These are phyloP conservation scores for Phorcus lineatus DNA, from an alignment of 2,888 invertebrate genomes.

Conservation along the genomic window DNA sequence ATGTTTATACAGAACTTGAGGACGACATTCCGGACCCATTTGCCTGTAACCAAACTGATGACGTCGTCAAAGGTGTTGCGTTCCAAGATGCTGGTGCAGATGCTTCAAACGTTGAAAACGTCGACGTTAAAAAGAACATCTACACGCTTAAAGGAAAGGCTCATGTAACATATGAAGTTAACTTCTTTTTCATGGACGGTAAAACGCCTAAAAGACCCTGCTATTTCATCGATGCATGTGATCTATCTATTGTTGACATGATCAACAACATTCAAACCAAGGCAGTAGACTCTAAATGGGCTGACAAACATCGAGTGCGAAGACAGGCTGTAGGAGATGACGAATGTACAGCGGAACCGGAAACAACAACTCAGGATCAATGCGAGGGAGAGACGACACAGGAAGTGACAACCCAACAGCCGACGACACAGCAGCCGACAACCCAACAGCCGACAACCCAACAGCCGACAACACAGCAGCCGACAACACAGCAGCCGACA, in stretches of 20 bases:
- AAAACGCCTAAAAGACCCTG: constrained; percentile 39
- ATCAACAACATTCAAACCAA: constrained; percentile 23
- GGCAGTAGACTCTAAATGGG: neutral
- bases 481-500: neutral
- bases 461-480: neutral
- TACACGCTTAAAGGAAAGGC: neutral
- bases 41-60: constrained; percentile 9
- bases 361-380: neutral
- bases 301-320: neutral
- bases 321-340: constrained; percentile 4
- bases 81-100: neutral
- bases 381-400: neutral
- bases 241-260: neutral
- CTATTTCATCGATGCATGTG: constrained; percentile 49
- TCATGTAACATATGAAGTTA: constrained; percentile 22
- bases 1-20: neutral
- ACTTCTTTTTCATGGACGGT: constrained; percentile 19
- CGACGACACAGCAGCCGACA: neutral
- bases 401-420: neutral
- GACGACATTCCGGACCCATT: neutral
- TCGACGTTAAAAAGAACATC: neutral
- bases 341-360: neutral
- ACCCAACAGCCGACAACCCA: neutral
- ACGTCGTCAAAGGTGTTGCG: neutral
- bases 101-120: neutral